These are phyloP conservation scores for Amazona vittata DNA, from an alignment of 2,113 vertebrate species.

Conservation along the genomic window DNA sequence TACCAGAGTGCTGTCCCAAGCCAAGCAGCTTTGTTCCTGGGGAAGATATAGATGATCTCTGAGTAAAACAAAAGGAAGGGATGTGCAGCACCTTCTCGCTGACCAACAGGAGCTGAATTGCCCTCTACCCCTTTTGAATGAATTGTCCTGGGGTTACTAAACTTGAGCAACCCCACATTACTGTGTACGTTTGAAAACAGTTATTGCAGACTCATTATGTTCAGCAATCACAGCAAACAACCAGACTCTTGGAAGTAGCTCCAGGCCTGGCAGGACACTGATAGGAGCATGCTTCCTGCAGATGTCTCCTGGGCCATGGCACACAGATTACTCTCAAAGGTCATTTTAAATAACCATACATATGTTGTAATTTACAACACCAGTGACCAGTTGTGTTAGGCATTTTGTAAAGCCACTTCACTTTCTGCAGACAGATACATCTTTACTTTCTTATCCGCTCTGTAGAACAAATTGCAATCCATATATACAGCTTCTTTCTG, in stretches of 20 bases:
- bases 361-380: neutral
- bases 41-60: neutral
- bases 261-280: neutral
- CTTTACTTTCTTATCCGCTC: neutral
- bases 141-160: neutral
- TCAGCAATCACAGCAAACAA: slow-evolving; percentile 32
- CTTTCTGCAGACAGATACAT: rapidly evolving
- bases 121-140: neutral
- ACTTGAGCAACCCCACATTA: neutral
- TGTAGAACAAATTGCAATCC: neutral
- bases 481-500: neutral
- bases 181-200: neutral
- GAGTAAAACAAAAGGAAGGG: neutral
- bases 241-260: neutral
- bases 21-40: neutral
- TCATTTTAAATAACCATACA: neutral
- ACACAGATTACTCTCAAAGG: slow-evolving; percentile 2
- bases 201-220: neutral
- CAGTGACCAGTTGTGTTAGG: neutral
- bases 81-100: neutral
- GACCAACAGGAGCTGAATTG: neutral
- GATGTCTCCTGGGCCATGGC: neutral
- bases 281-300: neutral
- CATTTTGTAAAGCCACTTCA: neutral
- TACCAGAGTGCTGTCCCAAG: rapidly evolving